A percentile compares a stretch with the other conserved stretches of the same genome.
Evolutionary conservation across 2,113 vertebrate species (phyloP).

Genomic region (Actenoides hombroni): DNA sequence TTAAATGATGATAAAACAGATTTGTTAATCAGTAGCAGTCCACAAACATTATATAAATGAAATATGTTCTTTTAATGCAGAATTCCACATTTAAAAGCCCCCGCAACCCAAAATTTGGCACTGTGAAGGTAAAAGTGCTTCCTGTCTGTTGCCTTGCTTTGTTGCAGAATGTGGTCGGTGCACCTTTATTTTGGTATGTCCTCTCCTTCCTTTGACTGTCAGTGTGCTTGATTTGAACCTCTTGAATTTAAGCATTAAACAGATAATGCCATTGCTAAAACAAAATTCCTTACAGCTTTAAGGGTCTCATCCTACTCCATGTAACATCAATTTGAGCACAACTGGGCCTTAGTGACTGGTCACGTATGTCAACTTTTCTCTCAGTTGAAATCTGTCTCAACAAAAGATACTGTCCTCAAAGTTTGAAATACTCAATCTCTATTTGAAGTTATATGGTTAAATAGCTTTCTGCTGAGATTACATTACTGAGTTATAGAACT

Average conservation of each 20-base stretch:
- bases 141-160: neutral
- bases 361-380: neutral
- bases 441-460: neutral
- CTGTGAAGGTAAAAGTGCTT: neutral
- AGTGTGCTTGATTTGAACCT: neutral
- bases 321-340: neutral
- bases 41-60: neutral
- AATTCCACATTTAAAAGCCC: neutral
- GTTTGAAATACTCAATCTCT: neutral
- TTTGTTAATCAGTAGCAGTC: neutral
- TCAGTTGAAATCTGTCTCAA: neutral
- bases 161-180: neutral
- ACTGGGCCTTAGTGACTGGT: neutral
- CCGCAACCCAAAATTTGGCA: neutral
- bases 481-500: neutral
- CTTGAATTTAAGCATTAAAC: neutral
- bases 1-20: neutral
- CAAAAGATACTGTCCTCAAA: neutral
- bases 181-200: neutral
- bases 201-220: neutral
- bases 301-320: neutral
- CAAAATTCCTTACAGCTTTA: neutral
- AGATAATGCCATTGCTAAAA: neutral
- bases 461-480: slow-evolving; percentile 5
- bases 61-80: neutral